A percentile compares a stretch with the other conserved stretches of the same genome.
Evolutionary conservation across 2,797 vertebrate species (phyloP).

Genomic region (Eulemur rubriventer): DNA sequence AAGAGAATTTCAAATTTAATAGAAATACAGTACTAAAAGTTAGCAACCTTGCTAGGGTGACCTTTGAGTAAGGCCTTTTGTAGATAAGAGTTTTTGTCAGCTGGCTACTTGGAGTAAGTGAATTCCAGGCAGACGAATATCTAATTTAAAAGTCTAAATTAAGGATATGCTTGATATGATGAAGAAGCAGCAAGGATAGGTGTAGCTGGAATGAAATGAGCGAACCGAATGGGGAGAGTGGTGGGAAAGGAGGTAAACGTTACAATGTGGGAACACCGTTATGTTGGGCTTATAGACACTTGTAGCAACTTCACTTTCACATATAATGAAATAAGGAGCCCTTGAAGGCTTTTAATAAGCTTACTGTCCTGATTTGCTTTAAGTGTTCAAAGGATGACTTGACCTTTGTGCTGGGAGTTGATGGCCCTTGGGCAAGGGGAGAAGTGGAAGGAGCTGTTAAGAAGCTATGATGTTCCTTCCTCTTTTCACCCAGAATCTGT

Average conservation of each 20-base stretch:
- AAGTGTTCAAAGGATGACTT: background rate
- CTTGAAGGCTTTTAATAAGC: background rate
- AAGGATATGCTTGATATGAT: background rate
- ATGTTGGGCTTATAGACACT: background rate
- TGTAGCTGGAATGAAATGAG: background rate
- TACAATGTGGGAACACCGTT: background rate
- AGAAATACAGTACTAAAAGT: background rate
- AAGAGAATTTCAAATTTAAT: background rate
- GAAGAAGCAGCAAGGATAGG: background rate
- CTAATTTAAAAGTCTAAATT: background rate
- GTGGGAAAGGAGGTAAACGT: background rate
- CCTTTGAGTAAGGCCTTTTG: background rate
- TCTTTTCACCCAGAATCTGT: background rate
- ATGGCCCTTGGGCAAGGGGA: background rate
- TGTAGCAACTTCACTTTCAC: background rate
- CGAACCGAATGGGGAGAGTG: background rate
- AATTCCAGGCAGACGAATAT: background rate
- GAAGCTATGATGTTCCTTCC: background rate
- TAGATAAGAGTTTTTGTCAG: background rate
- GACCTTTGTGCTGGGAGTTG: background rate
- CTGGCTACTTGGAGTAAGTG: background rate
- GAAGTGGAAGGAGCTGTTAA: background rate
- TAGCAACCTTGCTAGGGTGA: background rate
- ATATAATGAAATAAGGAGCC: background rate
- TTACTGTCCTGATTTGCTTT: background rate